Evolutionary conservation across 2,888 invertebrate genomes (phyloP).

Genomic region (Dermolepida albohirtum): DNA sequence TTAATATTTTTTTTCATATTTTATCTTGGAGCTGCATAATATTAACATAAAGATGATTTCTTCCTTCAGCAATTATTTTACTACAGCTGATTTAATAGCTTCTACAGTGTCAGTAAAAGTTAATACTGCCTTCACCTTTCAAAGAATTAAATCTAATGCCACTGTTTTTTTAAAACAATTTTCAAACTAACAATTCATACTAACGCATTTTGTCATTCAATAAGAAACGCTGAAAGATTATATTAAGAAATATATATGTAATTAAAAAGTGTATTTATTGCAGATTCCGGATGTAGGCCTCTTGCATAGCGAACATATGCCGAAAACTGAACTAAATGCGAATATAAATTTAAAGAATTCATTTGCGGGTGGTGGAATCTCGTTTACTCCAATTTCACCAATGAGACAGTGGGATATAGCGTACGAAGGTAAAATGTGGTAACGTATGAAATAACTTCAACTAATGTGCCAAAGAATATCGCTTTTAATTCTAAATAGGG

Average conservation of each 20-base stretch:
- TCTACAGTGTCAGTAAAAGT: too few relatives aligned
- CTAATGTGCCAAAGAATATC: background rate
- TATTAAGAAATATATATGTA: too few relatives aligned
- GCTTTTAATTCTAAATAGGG: constrained; percentile 9
- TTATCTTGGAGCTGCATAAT: too few relatives aligned
- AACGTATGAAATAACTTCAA: constrained; percentile 45
- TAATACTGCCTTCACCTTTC: too few relatives aligned
- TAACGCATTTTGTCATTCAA: background rate
- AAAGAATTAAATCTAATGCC: too few relatives aligned
- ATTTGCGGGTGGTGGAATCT: constrained; percentile 78
- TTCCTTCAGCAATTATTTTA: too few relatives aligned
- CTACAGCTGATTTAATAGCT: too few relatives aligned
- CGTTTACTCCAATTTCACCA: constrained; percentile 74
- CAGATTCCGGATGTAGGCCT: constrained; percentile 78
- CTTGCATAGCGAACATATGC: constrained; percentile 75
- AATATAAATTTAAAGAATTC: constrained; percentile 64
- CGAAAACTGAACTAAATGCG: constrained; percentile 75
- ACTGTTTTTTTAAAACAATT: too few relatives aligned
- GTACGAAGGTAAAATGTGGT: constrained; percentile 79
- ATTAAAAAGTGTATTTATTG: constrained; percentile 35
- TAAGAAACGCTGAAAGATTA: background rate
- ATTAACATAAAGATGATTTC: too few relatives aligned
- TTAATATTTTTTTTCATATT: too few relatives aligned
- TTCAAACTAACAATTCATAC: too few relatives aligned
- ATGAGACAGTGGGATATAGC: constrained; percentile 81